phyloP scores from a whole-genome alignment of 2,113 vertebrate genomes.

The Notothenia coriiceps region DNA sequence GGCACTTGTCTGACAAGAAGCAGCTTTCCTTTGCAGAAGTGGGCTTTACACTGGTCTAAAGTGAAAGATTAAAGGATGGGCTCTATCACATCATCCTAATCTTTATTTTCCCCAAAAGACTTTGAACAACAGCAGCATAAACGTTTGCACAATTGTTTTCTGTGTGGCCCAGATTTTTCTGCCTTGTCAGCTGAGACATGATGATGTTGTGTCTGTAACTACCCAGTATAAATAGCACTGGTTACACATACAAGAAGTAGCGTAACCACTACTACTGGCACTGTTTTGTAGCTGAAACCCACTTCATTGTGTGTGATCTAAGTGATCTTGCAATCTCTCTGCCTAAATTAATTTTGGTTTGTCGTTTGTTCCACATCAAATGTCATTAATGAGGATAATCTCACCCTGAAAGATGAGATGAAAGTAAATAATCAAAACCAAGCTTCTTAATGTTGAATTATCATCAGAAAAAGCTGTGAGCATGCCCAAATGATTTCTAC shows the following conservation, averaged over 20 bases:
- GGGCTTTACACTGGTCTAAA: conserved; percentile 32
- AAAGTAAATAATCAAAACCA: conserved; percentile 46
- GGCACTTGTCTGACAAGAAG: conserved; percentile 75
- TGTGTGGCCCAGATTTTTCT: conserved; percentile 24
- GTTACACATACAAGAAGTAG: conserved; percentile 6
- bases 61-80: conserved; percentile 25
- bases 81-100: conserved; percentile 32
- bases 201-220: conserved; percentile 5
- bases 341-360: conserved; percentile 10
- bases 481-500: conserved; percentile 69
- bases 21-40: conserved; percentile 36
- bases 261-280: conserved; percentile 9
- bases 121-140: conserved; percentile 18
- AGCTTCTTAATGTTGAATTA: conserved; percentile 60
- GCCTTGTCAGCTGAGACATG: conserved; percentile 31
- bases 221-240: not conserved
- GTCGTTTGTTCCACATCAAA: conserved; percentile 37
- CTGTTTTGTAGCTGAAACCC: conserved; percentile 3
- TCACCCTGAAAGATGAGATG: conserved; percentile 49
- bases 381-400: conserved; percentile 56
- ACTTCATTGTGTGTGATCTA: conserved; percentile 8
- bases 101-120: conserved; percentile 7
- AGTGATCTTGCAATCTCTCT: not conserved
- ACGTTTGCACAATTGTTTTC: conserved; percentile 7
- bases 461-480: conserved; percentile 48